Evolutionary conservation across 2,888 invertebrate genomes (phyloP), one percentile per base, ranked within the genome.

Genomic region (Drosophila melanosoma): DNA sequence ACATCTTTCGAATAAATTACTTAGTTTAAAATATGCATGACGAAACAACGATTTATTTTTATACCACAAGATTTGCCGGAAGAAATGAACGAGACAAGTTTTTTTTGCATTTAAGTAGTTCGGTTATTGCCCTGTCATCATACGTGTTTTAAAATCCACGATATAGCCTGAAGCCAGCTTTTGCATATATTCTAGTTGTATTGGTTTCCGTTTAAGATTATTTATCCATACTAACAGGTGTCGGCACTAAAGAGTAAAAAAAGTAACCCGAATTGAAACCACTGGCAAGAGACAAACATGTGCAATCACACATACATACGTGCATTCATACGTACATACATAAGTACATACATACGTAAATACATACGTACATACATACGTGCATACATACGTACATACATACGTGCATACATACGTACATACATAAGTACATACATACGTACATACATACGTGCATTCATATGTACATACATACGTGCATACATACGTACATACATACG

Each of bases 81-180:
- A 63, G 72, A 81, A 77, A 81, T 77, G 59, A 78, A 67, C 71
- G 64, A 59, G 48, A 52, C 60, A 36, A 54, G n/a, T 56, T 49
- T 48, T 20, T 29, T 68, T 29, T n/a, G 17, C 40, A 32, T 7
- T 35, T 29, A 61, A 51, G 15, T 58, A 59, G n/a, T 56, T 72
- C 78, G 78, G 81, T 81, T 78, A 81, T 78, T 78, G 81, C 64
- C 78, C 81, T 49, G 64, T 1, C 36, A 36, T 3, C n/a, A 69
- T 38, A 53, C 40, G 17, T 40, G 29, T 36, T 56, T 62, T 32
- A 45, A 17, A n/a, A 45, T 35, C 23, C 5, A 29, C 29, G 29
- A 29, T 6, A 29, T 29, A 29, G 29, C 29, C 29, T 6, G 29
- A 6, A 29, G 29, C 29, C 5, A 29, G 29, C 29, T 29, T 0